phyloP scores from a whole-genome alignment of 2,888 invertebrate genomes.

The Drosophila tripunctata region DNA sequence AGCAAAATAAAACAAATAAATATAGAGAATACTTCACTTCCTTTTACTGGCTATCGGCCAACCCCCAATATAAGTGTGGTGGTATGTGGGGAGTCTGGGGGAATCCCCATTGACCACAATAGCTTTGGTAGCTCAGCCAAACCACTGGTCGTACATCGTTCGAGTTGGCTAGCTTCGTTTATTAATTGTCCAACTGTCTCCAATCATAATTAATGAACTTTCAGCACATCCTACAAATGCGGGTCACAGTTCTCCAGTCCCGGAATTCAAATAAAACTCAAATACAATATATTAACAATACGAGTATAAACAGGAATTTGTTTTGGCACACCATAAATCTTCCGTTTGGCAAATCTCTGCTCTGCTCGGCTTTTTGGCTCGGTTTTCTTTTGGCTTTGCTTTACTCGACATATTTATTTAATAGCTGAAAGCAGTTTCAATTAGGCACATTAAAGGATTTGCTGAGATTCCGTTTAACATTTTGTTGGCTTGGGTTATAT shows the following conservation, averaged over 20 bases:
- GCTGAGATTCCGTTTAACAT: constrained; percentile 23
- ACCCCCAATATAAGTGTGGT: constrained; percentile 28
- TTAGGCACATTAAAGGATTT: constrained; percentile 75
- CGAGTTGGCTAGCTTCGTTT: constrained; percentile 49
- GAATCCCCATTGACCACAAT: constrained; percentile 43
- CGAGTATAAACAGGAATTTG: constrained; percentile 59
- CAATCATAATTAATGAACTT: constrained; percentile 82
- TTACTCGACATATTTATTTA: constrained; percentile 44
- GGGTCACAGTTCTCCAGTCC: constrained; percentile 13
- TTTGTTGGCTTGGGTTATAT: neutral
- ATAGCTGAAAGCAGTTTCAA: constrained; percentile 65
- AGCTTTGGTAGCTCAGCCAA: constrained; percentile 19
- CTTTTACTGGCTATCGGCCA: constrained; percentile 20
- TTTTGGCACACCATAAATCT: constrained; percentile 75
- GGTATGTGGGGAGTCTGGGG: neutral
- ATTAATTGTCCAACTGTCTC: constrained; percentile 80
- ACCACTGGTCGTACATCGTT: constrained; percentile 10
- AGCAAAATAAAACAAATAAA: constrained; percentile 38
- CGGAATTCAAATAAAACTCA: constrained; percentile 62
- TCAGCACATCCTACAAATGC: constrained; percentile 59
- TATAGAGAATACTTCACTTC: constrained; percentile 43
- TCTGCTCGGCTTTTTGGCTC: neutral
- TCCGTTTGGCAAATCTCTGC: constrained; percentile 61
- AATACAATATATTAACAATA: constrained; percentile 36
- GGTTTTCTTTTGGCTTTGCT: constrained; percentile 7